Percentiles rank a stretch among this genome's conserved stretches.
Conservation (phyloP, 92 coral and sea anemone species). For the Meandrina meandrites region DNA sequence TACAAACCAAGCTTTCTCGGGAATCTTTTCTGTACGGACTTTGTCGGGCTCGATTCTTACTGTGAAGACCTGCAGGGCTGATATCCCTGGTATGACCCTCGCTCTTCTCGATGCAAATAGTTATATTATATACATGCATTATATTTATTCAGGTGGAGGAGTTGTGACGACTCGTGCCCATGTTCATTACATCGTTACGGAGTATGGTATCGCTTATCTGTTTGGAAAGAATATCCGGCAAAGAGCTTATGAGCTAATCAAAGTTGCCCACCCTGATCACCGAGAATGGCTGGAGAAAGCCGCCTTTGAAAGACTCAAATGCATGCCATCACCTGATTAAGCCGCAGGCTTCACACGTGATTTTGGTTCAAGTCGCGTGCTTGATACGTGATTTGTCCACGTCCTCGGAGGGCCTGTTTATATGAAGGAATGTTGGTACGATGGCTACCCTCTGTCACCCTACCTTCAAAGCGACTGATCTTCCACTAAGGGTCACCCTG, state of each 20-base stretch:
- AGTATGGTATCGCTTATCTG: constrained; percentile 85
- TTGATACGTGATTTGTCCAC: background rate
- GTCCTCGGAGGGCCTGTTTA: no score
- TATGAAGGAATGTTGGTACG: no score
- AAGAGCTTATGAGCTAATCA: constrained; percentile 85
- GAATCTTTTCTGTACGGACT: no score
- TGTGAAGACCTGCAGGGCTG: background rate
- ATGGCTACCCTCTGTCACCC: no score
- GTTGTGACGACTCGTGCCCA: constrained; percentile 97
- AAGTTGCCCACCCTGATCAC: constrained; percentile 91
- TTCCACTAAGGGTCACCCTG: no score
- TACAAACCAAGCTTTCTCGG: no score
- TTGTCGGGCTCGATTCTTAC: no score
- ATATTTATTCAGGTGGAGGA: constrained; percentile 72
- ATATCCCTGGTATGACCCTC: background rate
- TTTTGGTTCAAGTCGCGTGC: constrained; percentile 1
- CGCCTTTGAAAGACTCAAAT: constrained; percentile 88
- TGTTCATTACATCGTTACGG: constrained; percentile 93
- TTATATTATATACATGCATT: no score
- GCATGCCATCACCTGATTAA: constrained; percentile 93
- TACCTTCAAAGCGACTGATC: no score
- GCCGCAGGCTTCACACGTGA: constrained; percentile 13
- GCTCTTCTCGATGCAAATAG: no score
- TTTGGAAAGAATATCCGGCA: constrained; percentile 94
- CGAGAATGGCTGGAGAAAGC: constrained; percentile 87